Evolutionary conservation across 2,113 vertebrate genomes (phyloP).

Genomic region (Guaruba guarouba): DNA sequence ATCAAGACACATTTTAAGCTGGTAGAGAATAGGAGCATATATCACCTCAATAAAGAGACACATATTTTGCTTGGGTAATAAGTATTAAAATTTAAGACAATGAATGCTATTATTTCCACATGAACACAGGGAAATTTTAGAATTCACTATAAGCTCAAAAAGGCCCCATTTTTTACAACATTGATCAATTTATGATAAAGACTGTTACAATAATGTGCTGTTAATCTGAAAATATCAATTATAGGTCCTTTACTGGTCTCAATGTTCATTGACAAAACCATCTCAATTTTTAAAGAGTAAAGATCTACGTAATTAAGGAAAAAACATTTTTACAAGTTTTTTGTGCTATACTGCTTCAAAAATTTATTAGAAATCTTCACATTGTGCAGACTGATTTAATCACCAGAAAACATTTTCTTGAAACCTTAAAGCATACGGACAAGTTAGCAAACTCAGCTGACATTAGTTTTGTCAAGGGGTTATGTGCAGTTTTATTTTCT

Average conservation of each 20-base stretch:
- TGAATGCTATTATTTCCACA: not conserved
- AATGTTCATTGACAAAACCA: not conserved
- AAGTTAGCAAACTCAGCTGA: not conserved
- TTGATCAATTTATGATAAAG: not conserved
- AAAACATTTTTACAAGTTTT: not conserved
- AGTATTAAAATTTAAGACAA: not conserved
- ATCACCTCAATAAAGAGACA: not conserved
- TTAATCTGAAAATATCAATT: not conserved
- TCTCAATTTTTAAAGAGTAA: not conserved
- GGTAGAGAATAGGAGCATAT: not conserved
- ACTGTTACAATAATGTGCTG: not conserved
- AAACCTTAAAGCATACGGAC: not conserved
- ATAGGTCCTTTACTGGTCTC: not conserved
- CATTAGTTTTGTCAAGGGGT: not conserved
- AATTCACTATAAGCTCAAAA: not conserved
- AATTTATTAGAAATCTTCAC: not conserved
- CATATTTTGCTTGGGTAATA: not conserved
- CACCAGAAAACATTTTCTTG: not conserved
- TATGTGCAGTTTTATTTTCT: not conserved
- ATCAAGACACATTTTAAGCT: not conserved
- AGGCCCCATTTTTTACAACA: fast-evolving
- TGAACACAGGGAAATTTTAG: fast-evolving
- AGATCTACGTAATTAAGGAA: not conserved
- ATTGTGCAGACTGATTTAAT: not conserved
- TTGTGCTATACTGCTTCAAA: not conserved